phyloP scores from a whole-genome alignment of 2,888 invertebrate species.

The Acrobasis suavella region DNA sequence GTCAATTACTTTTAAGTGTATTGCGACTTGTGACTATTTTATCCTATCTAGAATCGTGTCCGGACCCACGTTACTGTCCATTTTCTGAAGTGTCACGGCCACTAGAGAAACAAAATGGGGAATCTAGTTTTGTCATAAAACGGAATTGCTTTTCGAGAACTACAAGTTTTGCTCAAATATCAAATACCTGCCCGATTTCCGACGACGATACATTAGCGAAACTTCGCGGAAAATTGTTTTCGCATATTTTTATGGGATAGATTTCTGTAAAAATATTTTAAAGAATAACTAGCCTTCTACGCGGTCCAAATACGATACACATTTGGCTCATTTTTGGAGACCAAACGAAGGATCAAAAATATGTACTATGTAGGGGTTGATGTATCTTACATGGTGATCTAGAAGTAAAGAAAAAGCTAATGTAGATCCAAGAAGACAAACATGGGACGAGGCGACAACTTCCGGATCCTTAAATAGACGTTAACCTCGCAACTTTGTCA shows the following conservation, averaged over 20 bases:
- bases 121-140: background rate
- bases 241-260: background rate
- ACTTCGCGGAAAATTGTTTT: constrained; percentile 9
- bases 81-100: constrained; percentile 19
- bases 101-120: constrained; percentile 4
- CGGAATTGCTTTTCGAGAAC: constrained; percentile 2
- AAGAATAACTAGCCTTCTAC: background rate
- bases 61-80: constrained; percentile 13
- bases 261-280: background rate
- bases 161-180: constrained; percentile 11
- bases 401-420: too few species aligned
- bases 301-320: too few species aligned
- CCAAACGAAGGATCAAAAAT: too few species aligned
- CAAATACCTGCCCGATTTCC: constrained; percentile 6
- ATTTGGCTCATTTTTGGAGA: too few species aligned
- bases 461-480: too few species aligned
- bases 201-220: constrained; percentile 8
- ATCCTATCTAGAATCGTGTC: constrained; percentile 2
- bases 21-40: background rate
- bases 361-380: too few species aligned
- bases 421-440: too few species aligned
- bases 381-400: too few species aligned
- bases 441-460: too few species aligned
- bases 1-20: background rate
- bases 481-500: too few species aligned